These are phyloP conservation scores for Catamblyrhynchus diadema DNA, from an alignment of 2,797 vertebrate genomes.

Conservation along the genomic window DNA sequence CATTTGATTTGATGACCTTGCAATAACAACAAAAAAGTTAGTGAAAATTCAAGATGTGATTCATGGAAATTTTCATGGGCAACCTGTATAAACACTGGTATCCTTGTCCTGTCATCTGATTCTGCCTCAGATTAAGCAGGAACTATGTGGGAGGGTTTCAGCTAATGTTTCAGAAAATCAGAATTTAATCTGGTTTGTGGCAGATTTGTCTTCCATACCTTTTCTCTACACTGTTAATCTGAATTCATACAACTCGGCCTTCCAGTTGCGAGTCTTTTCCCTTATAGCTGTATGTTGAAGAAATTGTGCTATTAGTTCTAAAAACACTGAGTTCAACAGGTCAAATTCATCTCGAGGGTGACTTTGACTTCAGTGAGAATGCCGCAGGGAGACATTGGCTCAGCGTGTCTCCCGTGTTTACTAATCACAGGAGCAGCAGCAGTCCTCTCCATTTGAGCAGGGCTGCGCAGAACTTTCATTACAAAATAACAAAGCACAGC, in stretches of 20 bases:
- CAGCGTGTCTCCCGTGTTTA: slow-evolving; percentile 24
- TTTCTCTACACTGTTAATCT: background rate
- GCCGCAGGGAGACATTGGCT: background rate
- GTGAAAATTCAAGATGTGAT: background rate
- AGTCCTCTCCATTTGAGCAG: background rate
- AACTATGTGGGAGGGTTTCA: background rate
- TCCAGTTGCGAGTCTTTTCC: background rate
- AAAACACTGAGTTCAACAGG: slow-evolving; percentile 32
- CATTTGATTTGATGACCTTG: background rate
- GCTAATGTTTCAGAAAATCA: background rate
- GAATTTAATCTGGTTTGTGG: background rate
- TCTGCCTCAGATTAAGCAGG: background rate
- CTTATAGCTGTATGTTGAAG: background rate
- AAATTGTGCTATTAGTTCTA: background rate
- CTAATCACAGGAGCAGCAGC: background rate
- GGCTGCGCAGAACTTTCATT: slow-evolving; percentile 15
- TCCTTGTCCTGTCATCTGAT: background rate
- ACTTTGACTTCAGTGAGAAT: slow-evolving; percentile 23
- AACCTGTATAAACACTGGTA: background rate
- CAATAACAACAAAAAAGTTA: background rate
- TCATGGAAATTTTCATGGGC: background rate
- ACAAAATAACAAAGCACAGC: slow-evolving; percentile 20
- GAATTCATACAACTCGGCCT: background rate
- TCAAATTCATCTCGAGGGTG: slow-evolving; percentile 18
- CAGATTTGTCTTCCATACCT: background rate